phyloP scores from a whole-genome alignment of 1,140 invertebrate genomes.

The Brevipalpus yothersi region DNA sequence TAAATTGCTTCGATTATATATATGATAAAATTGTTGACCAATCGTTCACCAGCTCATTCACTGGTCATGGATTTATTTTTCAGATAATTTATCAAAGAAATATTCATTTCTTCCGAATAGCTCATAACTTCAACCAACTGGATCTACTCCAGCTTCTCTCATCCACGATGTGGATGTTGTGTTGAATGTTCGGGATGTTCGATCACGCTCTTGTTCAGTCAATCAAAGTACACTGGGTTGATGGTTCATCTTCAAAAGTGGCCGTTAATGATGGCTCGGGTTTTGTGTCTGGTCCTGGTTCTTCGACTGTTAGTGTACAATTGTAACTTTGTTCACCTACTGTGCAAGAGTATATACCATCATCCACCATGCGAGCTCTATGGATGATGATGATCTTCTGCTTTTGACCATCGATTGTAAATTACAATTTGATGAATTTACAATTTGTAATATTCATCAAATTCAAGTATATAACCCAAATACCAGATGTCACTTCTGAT shows the following conservation, averaged over 20 bases:
- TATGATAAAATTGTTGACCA: too few relatives aligned
- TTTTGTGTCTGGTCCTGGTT: conserved; percentile 37
- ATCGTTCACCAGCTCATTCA: too few relatives aligned
- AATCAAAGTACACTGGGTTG: conserved; percentile 31
- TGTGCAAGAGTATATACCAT: conserved; percentile 54
- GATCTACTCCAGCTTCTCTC: conserved; percentile 59
- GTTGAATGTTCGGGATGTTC: not conserved
- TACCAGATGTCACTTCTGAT: conserved; percentile 57
- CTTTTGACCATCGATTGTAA: conserved; percentile 68
- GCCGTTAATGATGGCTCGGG: conserved; percentile 54
- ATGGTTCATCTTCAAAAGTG: conserved; percentile 44
- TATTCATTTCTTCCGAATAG: conserved; percentile 68
- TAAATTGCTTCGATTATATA: too few relatives aligned
- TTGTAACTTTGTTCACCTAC: conserved; percentile 55
- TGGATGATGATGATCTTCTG: conserved; percentile 69
- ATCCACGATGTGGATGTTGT: conserved; percentile 39
- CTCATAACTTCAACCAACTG: conserved; percentile 48
- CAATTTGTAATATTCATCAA: conserved; percentile 63
- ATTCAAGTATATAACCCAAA: conserved; percentile 60
- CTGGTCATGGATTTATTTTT: not conserved
- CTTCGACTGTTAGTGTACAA: conserved; percentile 37
- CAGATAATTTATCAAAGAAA: conserved; percentile 35
- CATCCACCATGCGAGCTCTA: conserved; percentile 42
- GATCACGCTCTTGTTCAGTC: conserved; percentile 39
- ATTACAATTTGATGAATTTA: conserved; percentile 58